Percentiles rank a stretch among this genome's conserved stretches.
phyloP scores from a whole-genome alignment of 2,113 vertebrate species.

The Apteryx owenii region DNA sequence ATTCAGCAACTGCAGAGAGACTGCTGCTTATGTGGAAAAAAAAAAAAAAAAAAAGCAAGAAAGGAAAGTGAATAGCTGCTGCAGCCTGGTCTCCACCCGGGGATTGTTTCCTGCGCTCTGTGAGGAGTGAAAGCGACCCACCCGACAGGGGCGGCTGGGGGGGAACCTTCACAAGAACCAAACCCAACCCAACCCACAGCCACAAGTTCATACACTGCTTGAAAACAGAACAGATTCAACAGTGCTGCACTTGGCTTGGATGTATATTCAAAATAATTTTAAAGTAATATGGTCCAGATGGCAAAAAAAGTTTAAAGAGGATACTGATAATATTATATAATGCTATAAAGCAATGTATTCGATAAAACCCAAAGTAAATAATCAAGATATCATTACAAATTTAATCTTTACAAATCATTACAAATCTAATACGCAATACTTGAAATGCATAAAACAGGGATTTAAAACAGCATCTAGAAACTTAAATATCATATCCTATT shows the following conservation, averaged over 20 bases:
- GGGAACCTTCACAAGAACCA: not conserved
- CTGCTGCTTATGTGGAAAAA: not conserved
- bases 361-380: conserved; percentile 65
- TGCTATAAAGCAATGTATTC: conserved; percentile 39
- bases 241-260: conserved; percentile 21
- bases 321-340: conserved; percentile 50
- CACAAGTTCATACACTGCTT: conserved; percentile 40
- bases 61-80: not conserved
- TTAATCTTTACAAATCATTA: not conserved
- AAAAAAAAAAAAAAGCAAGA: too few species aligned
- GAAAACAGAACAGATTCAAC: conserved; percentile 61
- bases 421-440: conserved; percentile 47
- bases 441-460: conserved; percentile 43
- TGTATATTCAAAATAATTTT: conserved; percentile 51
- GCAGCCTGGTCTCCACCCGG: not conserved
- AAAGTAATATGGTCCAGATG: conserved; percentile 62
- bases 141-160: not conserved
- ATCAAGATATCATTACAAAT: conserved; percentile 50
- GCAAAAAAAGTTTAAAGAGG: conserved; percentile 51
- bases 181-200: not conserved
- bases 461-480: conserved; percentile 57
- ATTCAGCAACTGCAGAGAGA: conserved; percentile 54
- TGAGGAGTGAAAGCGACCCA: not conserved
- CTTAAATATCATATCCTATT: conserved; percentile 21
- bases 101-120: not conserved